Conservation (phyloP, 1,140 invertebrate species). For the Oncopodura yosiiana region DNA sequence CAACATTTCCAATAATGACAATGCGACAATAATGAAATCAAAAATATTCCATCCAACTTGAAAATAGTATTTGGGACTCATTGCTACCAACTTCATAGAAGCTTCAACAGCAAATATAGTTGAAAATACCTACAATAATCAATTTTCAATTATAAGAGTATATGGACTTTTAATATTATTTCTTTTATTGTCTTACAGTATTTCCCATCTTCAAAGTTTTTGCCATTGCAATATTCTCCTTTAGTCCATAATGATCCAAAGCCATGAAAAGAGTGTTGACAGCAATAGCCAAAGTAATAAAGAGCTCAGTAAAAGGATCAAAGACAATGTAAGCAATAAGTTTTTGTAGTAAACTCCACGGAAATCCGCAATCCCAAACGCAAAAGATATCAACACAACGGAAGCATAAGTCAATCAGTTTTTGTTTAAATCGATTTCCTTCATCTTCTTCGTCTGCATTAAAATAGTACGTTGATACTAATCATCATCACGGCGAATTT, state of each 20-base stretch:
- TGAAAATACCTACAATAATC: slow-evolving; percentile 78
- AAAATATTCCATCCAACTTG: slow-evolving; percentile 99
- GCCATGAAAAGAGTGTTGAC: slow-evolving; percentile 98
- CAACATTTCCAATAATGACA: slow-evolving; percentile 86
- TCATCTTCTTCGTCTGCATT: slow-evolving; percentile 83
- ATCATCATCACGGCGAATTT: neutral
- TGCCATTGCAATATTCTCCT: slow-evolving; percentile 36
- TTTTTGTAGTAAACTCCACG: slow-evolving; percentile 83
- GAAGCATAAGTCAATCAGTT: slow-evolving; percentile 56
- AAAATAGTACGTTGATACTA: slow-evolving; percentile 87
- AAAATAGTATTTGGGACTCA: slow-evolving; percentile 95
- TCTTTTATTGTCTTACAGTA: slow-evolving; percentile 9
- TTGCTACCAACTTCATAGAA: slow-evolving; percentile 86
- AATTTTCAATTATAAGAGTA: neutral
- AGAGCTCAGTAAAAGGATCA: slow-evolving; percentile 95
- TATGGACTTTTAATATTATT: neutral
- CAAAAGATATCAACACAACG: slow-evolving; percentile 84
- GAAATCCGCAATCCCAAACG: slow-evolving; percentile 91
- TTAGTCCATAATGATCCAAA: slow-evolving; percentile 70
- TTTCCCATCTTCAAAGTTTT: slow-evolving; percentile 42
- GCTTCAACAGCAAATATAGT: slow-evolving; percentile 95
- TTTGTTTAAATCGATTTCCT: slow-evolving; percentile 71
- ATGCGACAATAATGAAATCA: slow-evolving; percentile 93
- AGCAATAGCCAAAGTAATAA: slow-evolving; percentile 95
- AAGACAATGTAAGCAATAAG: slow-evolving; percentile 84